A percentile compares a stretch with the other conserved stretches of the same genome.
Evolutionary conservation across 2,888 invertebrate species (phyloP).

Genomic region (Auanema sp.): DNA sequence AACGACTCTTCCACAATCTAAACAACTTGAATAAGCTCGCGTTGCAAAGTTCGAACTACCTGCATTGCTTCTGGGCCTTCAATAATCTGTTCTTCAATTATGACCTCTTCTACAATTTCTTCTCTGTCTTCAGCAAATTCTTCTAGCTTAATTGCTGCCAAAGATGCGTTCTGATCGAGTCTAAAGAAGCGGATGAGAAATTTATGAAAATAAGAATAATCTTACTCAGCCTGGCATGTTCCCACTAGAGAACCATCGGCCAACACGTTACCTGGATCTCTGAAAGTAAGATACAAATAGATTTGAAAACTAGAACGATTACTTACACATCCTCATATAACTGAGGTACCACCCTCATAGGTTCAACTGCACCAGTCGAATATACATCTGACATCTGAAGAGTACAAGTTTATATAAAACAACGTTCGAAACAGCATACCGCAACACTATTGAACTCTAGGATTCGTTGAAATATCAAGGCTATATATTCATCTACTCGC

Average conservation of each 20-base stretch:
- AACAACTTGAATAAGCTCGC: neutral
- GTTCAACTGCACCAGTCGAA: constrained; percentile 9
- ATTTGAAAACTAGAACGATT: neutral
- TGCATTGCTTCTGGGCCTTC: neutral
- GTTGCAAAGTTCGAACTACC: neutral
- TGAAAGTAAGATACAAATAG: neutral
- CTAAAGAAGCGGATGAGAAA: neutral
- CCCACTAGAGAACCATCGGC: constrained; percentile 14
- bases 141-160: neutral
- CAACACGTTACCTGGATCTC: constrained; percentile 8
- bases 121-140: neutral
- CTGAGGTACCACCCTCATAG: constrained; percentile 4
- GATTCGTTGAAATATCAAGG: constrained; percentile 11
- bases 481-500: constrained; percentile 28
- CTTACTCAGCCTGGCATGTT: neutral
- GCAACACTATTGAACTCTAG: constrained; percentile 13
- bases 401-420: neutral
- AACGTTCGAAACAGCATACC: constrained; percentile 3
- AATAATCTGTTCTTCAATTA: constrained; percentile 8
- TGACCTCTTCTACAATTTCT: neutral
- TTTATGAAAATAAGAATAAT: neutral
- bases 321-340: constrained; percentile 15
- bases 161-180: neutral
- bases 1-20: neutral
- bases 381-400: constrained; percentile 1